phyloP scores from a whole-genome alignment of 2,888 invertebrate species.

The Litoditis marina region DNA sequence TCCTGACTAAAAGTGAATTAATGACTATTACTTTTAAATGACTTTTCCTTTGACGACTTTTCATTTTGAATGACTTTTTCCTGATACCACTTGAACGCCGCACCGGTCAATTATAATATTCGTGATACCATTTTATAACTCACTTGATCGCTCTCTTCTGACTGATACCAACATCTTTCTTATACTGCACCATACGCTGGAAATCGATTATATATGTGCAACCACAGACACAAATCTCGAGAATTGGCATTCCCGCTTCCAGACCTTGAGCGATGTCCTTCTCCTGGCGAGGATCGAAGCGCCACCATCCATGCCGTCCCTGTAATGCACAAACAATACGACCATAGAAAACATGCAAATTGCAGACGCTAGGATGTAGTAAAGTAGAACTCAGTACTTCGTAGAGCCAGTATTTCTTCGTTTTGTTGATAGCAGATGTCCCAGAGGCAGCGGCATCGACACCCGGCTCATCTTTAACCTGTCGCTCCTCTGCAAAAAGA shows the following conservation, averaged over 20 bases:
- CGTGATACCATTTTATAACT: not conserved
- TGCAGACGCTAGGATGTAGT: not conserved
- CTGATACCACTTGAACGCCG: not conserved
- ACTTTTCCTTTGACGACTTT: no score
- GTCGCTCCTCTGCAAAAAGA: not conserved
- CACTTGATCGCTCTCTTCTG: conserved; percentile 24
- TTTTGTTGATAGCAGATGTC: not conserved
- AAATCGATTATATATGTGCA: conserved; percentile 31
- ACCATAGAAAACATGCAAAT: conserved; percentile 6
- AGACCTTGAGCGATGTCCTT: conserved; percentile 33
- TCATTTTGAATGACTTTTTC: no score
- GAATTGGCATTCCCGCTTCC: conserved; percentile 5
- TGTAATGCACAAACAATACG: not conserved
- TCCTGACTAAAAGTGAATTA: no score
- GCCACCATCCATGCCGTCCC: conserved; percentile 41
- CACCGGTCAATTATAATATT: not conserved
- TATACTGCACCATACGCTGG: conserved; percentile 22
- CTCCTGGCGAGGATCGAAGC: conserved; percentile 45
- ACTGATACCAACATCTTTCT: conserved; percentile 13
- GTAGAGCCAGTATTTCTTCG: conserved; percentile 33
- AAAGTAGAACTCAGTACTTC: conserved; percentile 7
- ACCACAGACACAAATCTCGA: conserved; percentile 29
- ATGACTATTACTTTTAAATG: no score
- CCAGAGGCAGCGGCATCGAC: not conserved
- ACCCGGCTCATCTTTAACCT: not conserved